Evolutionary conservation across 2,888 invertebrate species (phyloP).

Genomic region (Phalangium opilio): DNA sequence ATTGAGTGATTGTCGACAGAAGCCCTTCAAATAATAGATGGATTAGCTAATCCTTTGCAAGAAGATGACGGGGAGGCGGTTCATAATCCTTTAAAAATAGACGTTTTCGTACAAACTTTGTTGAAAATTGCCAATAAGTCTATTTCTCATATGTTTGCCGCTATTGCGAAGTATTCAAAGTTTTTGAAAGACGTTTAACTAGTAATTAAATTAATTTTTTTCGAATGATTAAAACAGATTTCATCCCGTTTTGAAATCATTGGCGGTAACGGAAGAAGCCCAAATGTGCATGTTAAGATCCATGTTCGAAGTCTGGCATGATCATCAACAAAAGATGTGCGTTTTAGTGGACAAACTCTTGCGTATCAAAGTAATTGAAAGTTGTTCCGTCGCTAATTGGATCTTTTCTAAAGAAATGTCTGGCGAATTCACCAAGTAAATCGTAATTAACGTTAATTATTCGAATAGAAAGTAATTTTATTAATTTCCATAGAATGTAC

Average conservation of each 20-base stretch:
- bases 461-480: background rate
- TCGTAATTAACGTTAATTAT: no score
- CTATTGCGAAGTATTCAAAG: slow-evolving; percentile 70
- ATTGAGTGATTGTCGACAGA: no score
- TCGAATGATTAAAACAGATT: slow-evolving; percentile 27
- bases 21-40: slow-evolving; percentile 67
- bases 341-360: slow-evolving; percentile 92
- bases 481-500: slow-evolving; percentile 49
- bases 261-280: slow-evolving; percentile 86
- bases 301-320: slow-evolving; percentile 86
- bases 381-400: slow-evolving; percentile 94
- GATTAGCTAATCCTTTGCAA: slow-evolving; percentile 54
- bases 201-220: no score
- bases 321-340: slow-evolving; percentile 89
- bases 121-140: slow-evolving; percentile 89
- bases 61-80: slow-evolving; percentile 18
- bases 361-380: slow-evolving; percentile 92
- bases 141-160: slow-evolving; percentile 95
- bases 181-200: slow-evolving; percentile 3
- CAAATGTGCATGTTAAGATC: slow-evolving; percentile 85
- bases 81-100: slow-evolving; percentile 75
- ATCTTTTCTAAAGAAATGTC: slow-evolving; percentile 90
- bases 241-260: slow-evolving; percentile 43
- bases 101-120: slow-evolving; percentile 90
- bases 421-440: slow-evolving; percentile 62